Conservation (phyloP, 2,888 invertebrate genomes). For the Aethes cnicana region DNA sequence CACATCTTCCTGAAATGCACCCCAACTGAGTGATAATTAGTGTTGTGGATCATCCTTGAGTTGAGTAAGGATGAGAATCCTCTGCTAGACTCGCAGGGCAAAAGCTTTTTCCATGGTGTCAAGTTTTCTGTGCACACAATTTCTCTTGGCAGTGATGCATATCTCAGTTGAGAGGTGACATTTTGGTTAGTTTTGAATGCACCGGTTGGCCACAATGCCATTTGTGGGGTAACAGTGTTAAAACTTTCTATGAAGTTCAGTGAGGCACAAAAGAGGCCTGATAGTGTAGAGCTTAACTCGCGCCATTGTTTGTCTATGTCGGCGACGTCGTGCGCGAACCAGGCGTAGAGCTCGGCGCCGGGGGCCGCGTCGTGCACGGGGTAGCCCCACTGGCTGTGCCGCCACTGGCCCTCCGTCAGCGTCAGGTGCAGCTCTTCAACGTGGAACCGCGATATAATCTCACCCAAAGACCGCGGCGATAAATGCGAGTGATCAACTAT, state of each 20-base stretch:
- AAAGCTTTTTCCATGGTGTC: constrained; percentile 98
- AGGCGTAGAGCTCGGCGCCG: constrained; percentile 96
- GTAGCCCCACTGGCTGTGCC: constrained; percentile 96
- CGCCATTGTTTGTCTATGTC: constrained; percentile 93
- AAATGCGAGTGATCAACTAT: constrained; percentile 91
- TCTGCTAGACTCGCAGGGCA: constrained; percentile 95
- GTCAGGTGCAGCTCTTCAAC: constrained; percentile 95
- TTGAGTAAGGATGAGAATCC: constrained; percentile 94
- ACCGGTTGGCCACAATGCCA: constrained; percentile 90
- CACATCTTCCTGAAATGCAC: constrained; percentile 93
- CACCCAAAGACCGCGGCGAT: constrained; percentile 94
- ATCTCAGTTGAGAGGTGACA: constrained; percentile 84
- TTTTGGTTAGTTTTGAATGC: constrained; percentile 74
- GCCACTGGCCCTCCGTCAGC: constrained; percentile 97
- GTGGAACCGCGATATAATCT: constrained; percentile 91
- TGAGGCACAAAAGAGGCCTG: constrained; percentile 97
- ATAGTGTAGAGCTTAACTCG: constrained; percentile 93
- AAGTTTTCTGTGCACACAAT: constrained; percentile 99
- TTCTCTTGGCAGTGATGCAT: constrained; percentile 96
- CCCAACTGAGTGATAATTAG: constrained; percentile 95
- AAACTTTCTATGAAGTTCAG: constrained; percentile 94
- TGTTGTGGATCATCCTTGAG: constrained; percentile 94
- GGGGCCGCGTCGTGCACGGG: constrained; percentile 94
- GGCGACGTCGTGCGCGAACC: constrained; percentile 88
- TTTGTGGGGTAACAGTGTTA: constrained; percentile 92